Percentiles rank a stretch among this genome's conserved stretches.
Evolutionary conservation across 2,888 invertebrate species (phyloP).

Genomic region (Merodon equestris): DNA sequence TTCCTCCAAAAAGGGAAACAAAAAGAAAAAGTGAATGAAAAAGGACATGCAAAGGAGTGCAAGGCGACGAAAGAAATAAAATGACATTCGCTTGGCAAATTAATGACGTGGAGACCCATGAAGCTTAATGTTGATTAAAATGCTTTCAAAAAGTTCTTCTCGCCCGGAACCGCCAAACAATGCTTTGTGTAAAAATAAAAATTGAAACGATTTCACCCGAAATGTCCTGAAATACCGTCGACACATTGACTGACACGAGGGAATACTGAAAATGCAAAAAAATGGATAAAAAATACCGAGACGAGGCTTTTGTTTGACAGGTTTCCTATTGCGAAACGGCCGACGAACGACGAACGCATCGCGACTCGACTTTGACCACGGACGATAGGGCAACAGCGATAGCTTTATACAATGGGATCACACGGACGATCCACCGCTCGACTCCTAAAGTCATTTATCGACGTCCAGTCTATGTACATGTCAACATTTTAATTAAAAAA

Average conservation of each 20-base stretch:
- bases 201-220: slow-evolving; percentile 44
- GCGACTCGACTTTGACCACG: not conserved
- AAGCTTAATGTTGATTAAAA: slow-evolving; percentile 69
- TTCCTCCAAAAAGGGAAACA: too few relatives aligned
- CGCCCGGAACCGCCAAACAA: slow-evolving; percentile 54
- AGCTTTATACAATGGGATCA: too few relatives aligned
- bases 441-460: slow-evolving; percentile 65
- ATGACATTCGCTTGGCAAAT: slow-evolving; percentile 61
- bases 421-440: slow-evolving; percentile 13
- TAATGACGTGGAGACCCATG: slow-evolving; percentile 68
- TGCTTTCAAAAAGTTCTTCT: slow-evolving; percentile 58
- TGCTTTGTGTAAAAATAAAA: slow-evolving; percentile 65
- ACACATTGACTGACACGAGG: not conserved
- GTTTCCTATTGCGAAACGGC: slow-evolving; percentile 41
- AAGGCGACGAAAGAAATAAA: slow-evolving; percentile 23
- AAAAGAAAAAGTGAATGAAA: too few relatives aligned
- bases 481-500: slow-evolving; percentile 80
- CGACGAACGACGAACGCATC: too few relatives aligned
- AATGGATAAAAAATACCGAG: slow-evolving; percentile 24
- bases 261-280: slow-evolving; percentile 23
- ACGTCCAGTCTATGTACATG: slow-evolving; percentile 72
- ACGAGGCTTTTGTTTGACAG: slow-evolving; percentile 65
- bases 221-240: slow-evolving; percentile 23
- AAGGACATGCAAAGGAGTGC: slow-evolving; percentile 4
- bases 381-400: slow-evolving; percentile 1